Percentiles rank a stretch among this genome's conserved stretches.
Conservation (phyloP, 2,113 vertebrate genomes). For the Charina bottae region DNA sequence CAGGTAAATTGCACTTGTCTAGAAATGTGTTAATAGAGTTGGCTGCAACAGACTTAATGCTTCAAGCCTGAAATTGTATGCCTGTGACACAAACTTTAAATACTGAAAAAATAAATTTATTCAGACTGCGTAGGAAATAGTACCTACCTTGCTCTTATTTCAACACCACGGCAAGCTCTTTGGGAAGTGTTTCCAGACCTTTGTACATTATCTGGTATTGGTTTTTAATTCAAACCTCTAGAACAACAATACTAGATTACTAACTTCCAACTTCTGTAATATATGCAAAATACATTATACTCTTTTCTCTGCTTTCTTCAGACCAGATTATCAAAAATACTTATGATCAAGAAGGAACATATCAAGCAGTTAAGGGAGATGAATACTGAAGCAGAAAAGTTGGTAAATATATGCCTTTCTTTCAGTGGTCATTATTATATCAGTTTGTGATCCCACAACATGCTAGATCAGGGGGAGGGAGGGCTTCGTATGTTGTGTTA, state of each 20-base stretch:
- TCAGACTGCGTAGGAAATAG: constrained; percentile 22
- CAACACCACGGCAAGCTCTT: constrained; percentile 29
- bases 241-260: neutral
- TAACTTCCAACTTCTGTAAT: constrained; percentile 13
- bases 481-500: too few relatives aligned
- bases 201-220: constrained; percentile 30
- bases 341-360: constrained; percentile 99
- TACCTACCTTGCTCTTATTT: constrained; percentile 29
- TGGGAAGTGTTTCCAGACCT: constrained; percentile 44
- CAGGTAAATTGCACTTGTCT: neutral
- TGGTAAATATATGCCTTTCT: constrained; percentile 79
- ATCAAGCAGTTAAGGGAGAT: constrained; percentile 97
- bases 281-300: constrained; percentile 51
- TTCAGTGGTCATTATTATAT: constrained; percentile 13
- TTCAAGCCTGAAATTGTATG: neutral
- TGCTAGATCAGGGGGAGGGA: too few relatives aligned
- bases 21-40: neutral
- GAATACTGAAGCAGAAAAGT: constrained; percentile 98
- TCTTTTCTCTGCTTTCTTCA: constrained; percentile 70
- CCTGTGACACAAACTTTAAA: neutral
- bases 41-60: neutral
- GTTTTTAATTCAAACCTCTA: constrained; percentile 4
- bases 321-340: constrained; percentile 97
- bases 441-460: neutral
- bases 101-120: neutral